Base-by-base conservation (phyloP, 2,113 vertebrate genomes). In the Sander vitreus region DNA sequence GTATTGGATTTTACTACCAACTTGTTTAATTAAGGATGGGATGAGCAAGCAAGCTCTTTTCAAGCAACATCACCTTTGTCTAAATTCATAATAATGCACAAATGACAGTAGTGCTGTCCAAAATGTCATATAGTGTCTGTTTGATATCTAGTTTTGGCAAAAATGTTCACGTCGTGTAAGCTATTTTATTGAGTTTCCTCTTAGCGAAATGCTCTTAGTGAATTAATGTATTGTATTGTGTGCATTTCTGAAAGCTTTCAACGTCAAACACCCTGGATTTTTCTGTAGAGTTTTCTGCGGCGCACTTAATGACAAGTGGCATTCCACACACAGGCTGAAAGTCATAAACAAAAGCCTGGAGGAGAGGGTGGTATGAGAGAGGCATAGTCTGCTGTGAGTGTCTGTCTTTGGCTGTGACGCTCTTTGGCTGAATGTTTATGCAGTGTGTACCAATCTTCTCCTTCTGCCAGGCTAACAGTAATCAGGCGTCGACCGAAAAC, bases 281-380 rank as follows among this genome's bases (percentile, higher is more conserved):
- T 62, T 53, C 67, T 57, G 36, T 50, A 0, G 15, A n/a, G 80
- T 51, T 84, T 69, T 89, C 16, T 81, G 54, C 15, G 21, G 76
- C n/a, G 1, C 67, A 69, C 83, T 88, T 86, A 81, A 84, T 83
- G 73, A 87, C 88, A 87, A 92, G 88, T 85, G 88, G 67, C 81
- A 93, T 90, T 93, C 88, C 85, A 88, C 84, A 80, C 68, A 82
- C 33, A 2, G 69, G 50, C 80, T 76, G 79, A 86, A 78, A 85
- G 84, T 73, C 89, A 73, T 87, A 81, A 90, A 91, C 80, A 85
- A 92, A 88, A 84, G 71, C 62, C 75, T 77, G 33, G 72, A 69
- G 64, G 48, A 77, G 76, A 68, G 66, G 62, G 30, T 50, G 79
- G 63, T 23, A 45, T 33, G 53, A 33, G 75, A 30, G 53, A 76